These are phyloP conservation scores for Chromobotia macracanthus DNA, from an alignment of 2,797 vertebrate genomes.

Conservation along the genomic window DNA sequence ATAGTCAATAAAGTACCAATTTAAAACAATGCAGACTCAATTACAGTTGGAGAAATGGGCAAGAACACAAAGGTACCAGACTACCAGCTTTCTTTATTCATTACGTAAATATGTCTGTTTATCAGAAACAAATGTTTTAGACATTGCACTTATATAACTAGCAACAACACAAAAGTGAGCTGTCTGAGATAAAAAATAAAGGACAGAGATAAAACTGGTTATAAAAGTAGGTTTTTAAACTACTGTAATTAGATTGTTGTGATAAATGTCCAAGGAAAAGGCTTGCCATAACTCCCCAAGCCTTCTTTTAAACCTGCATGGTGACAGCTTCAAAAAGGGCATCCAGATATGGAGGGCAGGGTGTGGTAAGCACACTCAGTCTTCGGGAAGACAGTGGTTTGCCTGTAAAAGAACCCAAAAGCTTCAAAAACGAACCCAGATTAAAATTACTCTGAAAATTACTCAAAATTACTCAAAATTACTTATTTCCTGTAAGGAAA, in stretches of 20 bases:
- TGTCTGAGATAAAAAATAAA: neutral
- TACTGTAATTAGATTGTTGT: no score
- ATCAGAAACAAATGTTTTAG: neutral
- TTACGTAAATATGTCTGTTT: neutral
- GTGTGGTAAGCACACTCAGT: slow-evolving; percentile 72
- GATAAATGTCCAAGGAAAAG: neutral
- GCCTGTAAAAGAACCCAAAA: slow-evolving; percentile 67
- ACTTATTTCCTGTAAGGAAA: no score
- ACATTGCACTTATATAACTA: neutral
- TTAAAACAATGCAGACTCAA: no score
- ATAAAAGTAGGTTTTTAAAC: no score
- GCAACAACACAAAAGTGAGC: neutral
- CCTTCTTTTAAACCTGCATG: slow-evolving; percentile 68
- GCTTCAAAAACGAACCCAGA: slow-evolving; percentile 9
- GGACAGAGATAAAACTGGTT: no score
- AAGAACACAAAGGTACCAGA: neutral
- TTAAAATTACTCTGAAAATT: no score
- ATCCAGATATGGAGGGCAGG: slow-evolving; percentile 70
- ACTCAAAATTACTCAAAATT: no score
- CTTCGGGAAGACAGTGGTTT: slow-evolving; percentile 75
- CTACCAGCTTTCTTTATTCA: neutral
- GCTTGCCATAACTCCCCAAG: slow-evolving; percentile 80
- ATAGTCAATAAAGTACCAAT: slow-evolving; percentile 51
- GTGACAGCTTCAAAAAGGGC: slow-evolving; percentile 73
- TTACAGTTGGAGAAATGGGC: neutral